A percentile compares a stretch with the other conserved stretches of the same genome.
Evolutionary conservation across 2,797 vertebrate genomes (phyloP).

Genomic region (Acipenser ruthenus): DNA sequence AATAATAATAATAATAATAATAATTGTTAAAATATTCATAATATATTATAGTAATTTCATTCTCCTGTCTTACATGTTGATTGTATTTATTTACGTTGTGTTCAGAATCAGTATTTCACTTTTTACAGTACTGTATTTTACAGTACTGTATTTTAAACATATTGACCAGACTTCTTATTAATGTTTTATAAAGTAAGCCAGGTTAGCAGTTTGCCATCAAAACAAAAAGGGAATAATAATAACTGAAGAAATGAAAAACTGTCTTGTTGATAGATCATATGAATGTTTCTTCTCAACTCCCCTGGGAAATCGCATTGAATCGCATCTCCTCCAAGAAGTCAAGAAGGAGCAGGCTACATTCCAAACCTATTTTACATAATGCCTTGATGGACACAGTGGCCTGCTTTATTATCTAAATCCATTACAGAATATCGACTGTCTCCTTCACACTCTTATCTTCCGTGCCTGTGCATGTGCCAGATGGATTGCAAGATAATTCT

Average conservation of each 20-base stretch:
- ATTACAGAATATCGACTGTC: slow-evolving; percentile 2
- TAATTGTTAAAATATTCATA: no score
- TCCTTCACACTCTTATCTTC: background rate
- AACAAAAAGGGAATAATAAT: slow-evolving; percentile 31
- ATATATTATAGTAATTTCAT: no score
- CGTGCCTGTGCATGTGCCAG: background rate
- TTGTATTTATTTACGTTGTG: no score
- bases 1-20: no score
- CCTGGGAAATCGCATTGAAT: background rate
- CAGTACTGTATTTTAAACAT: no score
- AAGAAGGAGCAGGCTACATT: background rate
- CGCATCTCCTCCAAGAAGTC: background rate
- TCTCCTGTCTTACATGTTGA: no score
- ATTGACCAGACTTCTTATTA: no score
- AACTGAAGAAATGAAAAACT: background rate
- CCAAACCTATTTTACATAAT: background rate
- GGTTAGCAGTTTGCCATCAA: no score
- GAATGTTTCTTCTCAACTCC: background rate
- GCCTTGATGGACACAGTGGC: background rate
- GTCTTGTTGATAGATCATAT: background rate
- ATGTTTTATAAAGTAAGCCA: no score
- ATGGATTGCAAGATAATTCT: background rate
- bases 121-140: no score
- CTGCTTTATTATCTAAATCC: slow-evolving; percentile 1
- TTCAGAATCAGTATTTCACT: no score